Percentiles rank a stretch among this genome's conserved stretches.
These are phyloP conservation scores for Sebastes matsubarae DNA, from an alignment of 2,797 vertebrate species.

Conservation along the genomic window DNA sequence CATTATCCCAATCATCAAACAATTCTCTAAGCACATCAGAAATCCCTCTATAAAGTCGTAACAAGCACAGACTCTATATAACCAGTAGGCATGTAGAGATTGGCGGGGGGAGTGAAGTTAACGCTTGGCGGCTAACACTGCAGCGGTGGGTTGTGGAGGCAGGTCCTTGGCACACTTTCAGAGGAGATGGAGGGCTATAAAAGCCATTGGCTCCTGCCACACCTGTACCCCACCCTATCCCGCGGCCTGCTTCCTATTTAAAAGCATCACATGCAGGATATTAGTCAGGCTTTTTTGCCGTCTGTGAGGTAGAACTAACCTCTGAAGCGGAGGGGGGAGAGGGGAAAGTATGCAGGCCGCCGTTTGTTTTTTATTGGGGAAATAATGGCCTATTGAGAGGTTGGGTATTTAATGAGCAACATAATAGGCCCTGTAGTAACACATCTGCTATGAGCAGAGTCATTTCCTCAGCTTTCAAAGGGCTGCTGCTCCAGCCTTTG, in stretches of 20 bases:
- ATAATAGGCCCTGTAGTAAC: slow-evolving; percentile 86
- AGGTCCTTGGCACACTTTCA: slow-evolving; percentile 84
- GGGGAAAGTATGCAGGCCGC: slow-evolving; percentile 77
- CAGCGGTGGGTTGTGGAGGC: slow-evolving; percentile 64
- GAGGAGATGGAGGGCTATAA: slow-evolving; percentile 80
- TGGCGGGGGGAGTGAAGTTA: slow-evolving; percentile 65
- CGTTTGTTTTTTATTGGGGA: slow-evolving; percentile 86
- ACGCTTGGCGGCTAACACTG: slow-evolving; percentile 69
- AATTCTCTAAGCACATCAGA: slow-evolving; percentile 79
- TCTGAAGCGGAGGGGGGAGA: slow-evolving; percentile 73
- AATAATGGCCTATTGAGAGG: slow-evolving; percentile 88
- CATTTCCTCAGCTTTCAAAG: slow-evolving; percentile 84
- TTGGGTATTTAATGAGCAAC: slow-evolving; percentile 86
- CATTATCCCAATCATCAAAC: slow-evolving; percentile 82
- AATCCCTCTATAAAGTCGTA: slow-evolving; percentile 78
- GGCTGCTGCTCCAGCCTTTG: slow-evolving; percentile 71
- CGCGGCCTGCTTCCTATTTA: slow-evolving; percentile 84
- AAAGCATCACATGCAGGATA: slow-evolving; percentile 85
- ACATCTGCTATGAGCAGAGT: slow-evolving; percentile 84
- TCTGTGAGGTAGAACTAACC: slow-evolving; percentile 81
- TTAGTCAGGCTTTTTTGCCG: slow-evolving; percentile 83
- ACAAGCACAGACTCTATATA: slow-evolving; percentile 79
- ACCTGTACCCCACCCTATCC: slow-evolving; percentile 80
- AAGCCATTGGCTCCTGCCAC: slow-evolving; percentile 83
- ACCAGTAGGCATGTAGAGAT: slow-evolving; percentile 70